These are phyloP conservation scores for Zophobas morio DNA, from an alignment of 1,140 invertebrate species.

Conservation along the genomic window DNA sequence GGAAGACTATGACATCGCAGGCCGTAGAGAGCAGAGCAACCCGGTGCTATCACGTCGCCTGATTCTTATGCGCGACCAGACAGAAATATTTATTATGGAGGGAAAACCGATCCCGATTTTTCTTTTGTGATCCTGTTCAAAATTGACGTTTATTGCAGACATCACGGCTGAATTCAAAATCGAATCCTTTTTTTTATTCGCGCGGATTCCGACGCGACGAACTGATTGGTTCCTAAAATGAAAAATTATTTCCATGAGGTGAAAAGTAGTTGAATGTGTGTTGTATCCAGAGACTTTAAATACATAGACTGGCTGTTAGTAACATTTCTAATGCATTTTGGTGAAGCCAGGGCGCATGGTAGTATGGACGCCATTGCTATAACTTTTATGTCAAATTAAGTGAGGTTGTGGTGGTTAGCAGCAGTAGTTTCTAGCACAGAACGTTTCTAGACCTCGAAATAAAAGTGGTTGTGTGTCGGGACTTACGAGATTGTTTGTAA, in stretches of 20 bases:
- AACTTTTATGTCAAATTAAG: no score
- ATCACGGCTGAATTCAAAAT: constrained; percentile 23
- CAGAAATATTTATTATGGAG: constrained; percentile 63
- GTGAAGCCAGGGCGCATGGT: no score
- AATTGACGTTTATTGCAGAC: constrained; percentile 37
- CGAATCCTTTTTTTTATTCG: constrained; percentile 16
- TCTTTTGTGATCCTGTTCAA: constrained; percentile 9
- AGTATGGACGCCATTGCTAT: no score
- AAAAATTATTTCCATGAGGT: background rate
- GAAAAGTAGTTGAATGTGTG: no score
- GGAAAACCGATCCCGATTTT: constrained; percentile 53
- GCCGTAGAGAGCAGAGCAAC: constrained; percentile 50
- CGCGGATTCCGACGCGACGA: background rate
- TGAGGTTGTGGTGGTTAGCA: no score
- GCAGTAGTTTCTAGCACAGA: no score
- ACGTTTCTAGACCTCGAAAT: no score
- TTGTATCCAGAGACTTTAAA: no score
- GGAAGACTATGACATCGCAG: constrained; percentile 59
- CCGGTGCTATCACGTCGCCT: constrained; percentile 55
- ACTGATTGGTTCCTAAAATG: constrained; percentile 8
- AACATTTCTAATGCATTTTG: no score
- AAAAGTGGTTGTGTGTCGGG: no score
- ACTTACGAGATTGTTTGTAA: no score
- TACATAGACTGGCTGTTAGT: no score
- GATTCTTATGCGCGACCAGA: constrained; percentile 62